Evolutionary conservation across 2,113 vertebrate genomes (phyloP), one percentile per base, ranked within the genome.

Genomic region (Labrus mixtus): DNA sequence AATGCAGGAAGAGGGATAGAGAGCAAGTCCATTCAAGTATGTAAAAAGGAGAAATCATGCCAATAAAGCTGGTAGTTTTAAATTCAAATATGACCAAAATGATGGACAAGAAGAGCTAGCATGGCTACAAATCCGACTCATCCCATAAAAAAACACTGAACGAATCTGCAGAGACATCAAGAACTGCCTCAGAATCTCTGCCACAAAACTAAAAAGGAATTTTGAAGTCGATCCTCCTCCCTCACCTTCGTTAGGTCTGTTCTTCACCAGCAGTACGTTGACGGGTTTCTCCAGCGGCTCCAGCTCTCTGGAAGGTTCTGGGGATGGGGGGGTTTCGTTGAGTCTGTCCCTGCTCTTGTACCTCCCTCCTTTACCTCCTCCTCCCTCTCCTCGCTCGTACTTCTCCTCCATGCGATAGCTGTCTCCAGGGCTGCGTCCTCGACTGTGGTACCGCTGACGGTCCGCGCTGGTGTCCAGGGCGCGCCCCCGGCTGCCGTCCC

Each of bases 251-350:
- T 79, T 96, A 10, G 94, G 88, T 81, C 93, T 94, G 92, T 90
- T 96, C 91, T 99, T 99, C 46, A 94, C 95, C 84, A 99, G 90
- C 70, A 98, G 94, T 71, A 98, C 96, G 4, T 93, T 95, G 60
- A 97, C 84, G 0, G 96, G 97, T 63, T 94, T 95, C 12, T 92
- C 93, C 1, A 92, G 83, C 6, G 50, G 75, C 53, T 96, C 94
- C 65, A 86, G 81, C 60, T 82, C 79, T 36, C 90, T 92, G 88
- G 69, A 76, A 61, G 43, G 69, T 60, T 59, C 77, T 22, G 85
- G 94, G 70, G 79, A 76, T 46, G 45, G 79, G 2, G 41, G 73
- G 8, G n/a, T 78, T 86, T 76, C 88, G 12, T 81, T 94, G 74
- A 69, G 84, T 15, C 55, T 90, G 90, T 97, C 96, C 1, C 78